These are phyloP conservation scores for Melanostigma gelatinosum DNA, from an alignment of 2,113 vertebrate species.

Conservation along the genomic window DNA sequence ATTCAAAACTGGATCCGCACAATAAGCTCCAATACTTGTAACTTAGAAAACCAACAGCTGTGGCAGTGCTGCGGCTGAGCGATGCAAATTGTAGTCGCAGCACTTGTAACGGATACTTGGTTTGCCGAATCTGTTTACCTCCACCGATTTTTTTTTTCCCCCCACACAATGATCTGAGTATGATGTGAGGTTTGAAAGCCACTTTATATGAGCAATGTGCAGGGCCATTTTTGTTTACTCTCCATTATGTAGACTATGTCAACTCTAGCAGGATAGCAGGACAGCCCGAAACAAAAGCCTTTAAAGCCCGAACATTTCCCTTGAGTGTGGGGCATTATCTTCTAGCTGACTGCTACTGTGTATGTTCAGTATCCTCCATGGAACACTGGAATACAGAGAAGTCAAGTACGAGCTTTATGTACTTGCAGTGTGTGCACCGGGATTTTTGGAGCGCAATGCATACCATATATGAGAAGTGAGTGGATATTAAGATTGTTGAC, in stretches of 20 bases:
- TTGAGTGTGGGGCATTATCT: conserved; percentile 14
- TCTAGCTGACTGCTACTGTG: conserved; percentile 49
- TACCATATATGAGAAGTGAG: conserved; percentile 9
- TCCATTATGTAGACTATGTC: neutral
- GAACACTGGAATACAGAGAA: conserved; percentile 20
- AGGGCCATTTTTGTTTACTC: neutral
- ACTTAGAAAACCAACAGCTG: conserved; percentile 3
- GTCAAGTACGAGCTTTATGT: conserved; percentile 45
- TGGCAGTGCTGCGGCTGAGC: neutral
- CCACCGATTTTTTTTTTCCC: neutral
- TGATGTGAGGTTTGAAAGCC: neutral
- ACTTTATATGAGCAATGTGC: neutral
- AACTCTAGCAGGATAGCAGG: neutral
- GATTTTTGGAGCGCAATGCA: conserved; percentile 21
- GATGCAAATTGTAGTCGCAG: conserved; percentile 8
- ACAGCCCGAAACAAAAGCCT: conserved; percentile 20
- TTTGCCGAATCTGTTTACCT: conserved; percentile 17
- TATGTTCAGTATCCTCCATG: conserved; percentile 35
- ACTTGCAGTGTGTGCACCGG: conserved; percentile 10
- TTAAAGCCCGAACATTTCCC: conserved; percentile 44
- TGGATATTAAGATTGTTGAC: conserved; percentile 25
- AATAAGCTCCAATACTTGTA: conserved; percentile 15
- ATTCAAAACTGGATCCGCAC: conserved; percentile 18
- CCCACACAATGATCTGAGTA: neutral
- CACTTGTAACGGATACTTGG: neutral